Percentiles rank a stretch among this genome's conserved stretches.
phyloP scores from a whole-genome alignment of 2,113 vertebrate genomes.

The Carettochelys insculpta region DNA sequence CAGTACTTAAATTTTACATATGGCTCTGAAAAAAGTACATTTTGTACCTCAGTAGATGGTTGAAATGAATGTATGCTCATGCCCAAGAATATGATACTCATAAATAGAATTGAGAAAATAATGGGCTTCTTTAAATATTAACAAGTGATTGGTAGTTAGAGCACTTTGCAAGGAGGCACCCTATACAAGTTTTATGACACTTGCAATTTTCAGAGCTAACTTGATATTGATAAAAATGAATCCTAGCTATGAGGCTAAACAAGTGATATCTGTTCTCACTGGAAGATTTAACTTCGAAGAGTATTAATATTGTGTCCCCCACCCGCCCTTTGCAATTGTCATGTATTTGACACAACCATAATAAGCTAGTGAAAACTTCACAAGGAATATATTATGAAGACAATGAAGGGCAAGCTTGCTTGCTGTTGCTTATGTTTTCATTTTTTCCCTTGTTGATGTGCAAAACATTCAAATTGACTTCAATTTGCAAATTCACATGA shows the following conservation, averaged over 20 bases:
- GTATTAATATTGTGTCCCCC: neutral
- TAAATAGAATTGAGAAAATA: neutral
- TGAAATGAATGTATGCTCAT: neutral
- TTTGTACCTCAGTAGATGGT: neutral
- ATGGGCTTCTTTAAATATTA: neutral
- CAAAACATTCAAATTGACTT: neutral
- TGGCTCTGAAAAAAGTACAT: neutral
- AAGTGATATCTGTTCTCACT: neutral
- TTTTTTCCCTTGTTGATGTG: neutral
- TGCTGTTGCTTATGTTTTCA: neutral
- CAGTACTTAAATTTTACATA: neutral
- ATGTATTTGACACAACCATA: neutral
- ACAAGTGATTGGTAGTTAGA: neutral
- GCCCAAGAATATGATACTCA: neutral
- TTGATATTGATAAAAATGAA: neutral
- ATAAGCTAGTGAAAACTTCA: neutral
- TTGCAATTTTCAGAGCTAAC: neutral
- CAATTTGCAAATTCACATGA: neutral
- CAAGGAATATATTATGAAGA: neutral
- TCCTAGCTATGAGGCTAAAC: neutral
- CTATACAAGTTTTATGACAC: neutral
- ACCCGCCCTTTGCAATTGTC: neutral
- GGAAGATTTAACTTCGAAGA: neutral
- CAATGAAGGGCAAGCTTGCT: neutral
- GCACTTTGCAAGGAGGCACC: neutral